Conservation (phyloP, 1,140 invertebrate genomes). For the Cydia pomonella region DNA sequence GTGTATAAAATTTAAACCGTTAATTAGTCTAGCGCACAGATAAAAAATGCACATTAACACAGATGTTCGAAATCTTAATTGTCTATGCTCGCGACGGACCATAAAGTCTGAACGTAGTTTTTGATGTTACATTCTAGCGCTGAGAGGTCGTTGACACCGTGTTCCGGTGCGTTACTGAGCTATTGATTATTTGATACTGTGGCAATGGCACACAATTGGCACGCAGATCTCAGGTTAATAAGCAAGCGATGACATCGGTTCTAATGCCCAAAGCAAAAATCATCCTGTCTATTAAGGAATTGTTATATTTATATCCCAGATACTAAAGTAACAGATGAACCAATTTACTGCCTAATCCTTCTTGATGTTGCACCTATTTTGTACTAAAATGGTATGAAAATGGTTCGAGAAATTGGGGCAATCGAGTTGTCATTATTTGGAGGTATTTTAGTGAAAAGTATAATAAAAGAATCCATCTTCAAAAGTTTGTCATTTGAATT, state of each 20-base stretch:
- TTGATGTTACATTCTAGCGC: conserved; percentile 58
- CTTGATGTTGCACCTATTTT: no score
- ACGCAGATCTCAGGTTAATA: neutral
- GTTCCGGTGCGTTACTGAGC: conserved; percentile 26
- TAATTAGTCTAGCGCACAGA: conserved; percentile 42
- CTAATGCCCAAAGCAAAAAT: no score
- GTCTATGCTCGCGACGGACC: conserved; percentile 54
- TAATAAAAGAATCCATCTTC: no score
- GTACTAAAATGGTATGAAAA: no score
- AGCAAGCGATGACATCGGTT: neutral
- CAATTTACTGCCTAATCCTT: no score
- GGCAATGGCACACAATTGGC: neutral
- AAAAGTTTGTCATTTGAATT: no score
- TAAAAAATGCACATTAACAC: conserved; percentile 51
- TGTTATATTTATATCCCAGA: no score
- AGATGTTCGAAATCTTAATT: conserved; percentile 69
- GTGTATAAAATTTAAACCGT: conserved; percentile 10
- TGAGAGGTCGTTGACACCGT: conserved; percentile 55
- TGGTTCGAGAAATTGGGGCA: no score
- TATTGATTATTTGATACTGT: conserved; percentile 29
- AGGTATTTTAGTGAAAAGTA: no score
- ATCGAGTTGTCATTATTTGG: no score
- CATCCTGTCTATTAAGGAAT: no score
- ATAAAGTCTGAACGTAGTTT: conserved; percentile 69
- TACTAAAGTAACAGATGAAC: no score